Conservation (phyloP, 2,113 vertebrate genomes). For the Pachyramphus minor region DNA sequence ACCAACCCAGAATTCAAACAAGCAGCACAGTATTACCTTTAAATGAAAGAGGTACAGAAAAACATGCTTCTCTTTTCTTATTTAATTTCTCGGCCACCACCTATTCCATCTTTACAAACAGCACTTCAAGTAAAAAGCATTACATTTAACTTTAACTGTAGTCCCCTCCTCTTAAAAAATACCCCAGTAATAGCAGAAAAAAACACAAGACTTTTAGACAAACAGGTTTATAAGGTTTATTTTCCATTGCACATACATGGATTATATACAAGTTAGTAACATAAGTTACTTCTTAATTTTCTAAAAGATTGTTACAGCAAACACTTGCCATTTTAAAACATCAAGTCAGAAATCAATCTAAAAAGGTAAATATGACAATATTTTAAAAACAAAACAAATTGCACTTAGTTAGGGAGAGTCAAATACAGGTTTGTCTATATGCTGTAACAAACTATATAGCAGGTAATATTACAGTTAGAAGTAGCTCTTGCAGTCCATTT, state of each 20-base stretch:
- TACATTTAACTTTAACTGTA: neutral
- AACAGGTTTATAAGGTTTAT: constrained; percentile 81
- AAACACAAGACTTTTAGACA: constrained; percentile 71
- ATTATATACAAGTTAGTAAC: constrained; percentile 83
- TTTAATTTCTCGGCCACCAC: neutral
- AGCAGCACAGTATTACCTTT: neutral
- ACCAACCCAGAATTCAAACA: neutral
- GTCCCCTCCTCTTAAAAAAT: neutral
- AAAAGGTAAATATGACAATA: constrained; percentile 68
- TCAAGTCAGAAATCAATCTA: constrained; percentile 69
- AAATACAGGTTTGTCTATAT: constrained; percentile 63
- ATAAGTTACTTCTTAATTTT: constrained; percentile 73
- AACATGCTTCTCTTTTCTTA: neutral
- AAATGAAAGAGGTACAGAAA: neutral
- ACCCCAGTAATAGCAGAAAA: neutral
- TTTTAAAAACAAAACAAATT: constrained; percentile 67
- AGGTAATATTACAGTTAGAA: constrained; percentile 65
- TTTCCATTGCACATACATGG: constrained; percentile 78
- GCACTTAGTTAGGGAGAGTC: constrained; percentile 66
- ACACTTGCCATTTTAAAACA: constrained; percentile 71
- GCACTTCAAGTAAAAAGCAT: neutral
- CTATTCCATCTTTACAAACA: neutral
- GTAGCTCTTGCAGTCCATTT: constrained; percentile 69
- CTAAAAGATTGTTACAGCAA: constrained; percentile 77
- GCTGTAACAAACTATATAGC: constrained; percentile 64